phyloP scores from a whole-genome alignment of 2,797 vertebrate genomes.

The Malacoctenus gilli region DNA sequence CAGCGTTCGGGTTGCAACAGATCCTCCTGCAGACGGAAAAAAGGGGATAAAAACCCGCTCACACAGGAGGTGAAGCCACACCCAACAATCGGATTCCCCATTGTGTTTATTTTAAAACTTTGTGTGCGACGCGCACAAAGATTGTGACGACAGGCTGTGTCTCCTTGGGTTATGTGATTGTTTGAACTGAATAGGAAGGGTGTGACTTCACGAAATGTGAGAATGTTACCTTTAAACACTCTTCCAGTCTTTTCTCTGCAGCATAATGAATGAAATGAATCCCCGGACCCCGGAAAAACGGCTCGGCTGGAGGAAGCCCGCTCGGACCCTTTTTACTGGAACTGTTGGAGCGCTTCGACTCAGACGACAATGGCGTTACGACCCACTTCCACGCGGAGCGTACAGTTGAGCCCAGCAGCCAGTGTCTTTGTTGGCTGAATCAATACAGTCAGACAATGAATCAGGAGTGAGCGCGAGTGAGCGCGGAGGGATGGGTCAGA shows the following conservation, averaged over 20 bases:
- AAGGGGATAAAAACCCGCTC: conserved; percentile 11
- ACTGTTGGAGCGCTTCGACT: conserved; percentile 5
- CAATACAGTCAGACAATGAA: conserved; percentile 22
- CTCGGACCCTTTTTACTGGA: no score
- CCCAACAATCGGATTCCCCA: neutral
- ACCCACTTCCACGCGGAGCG: conserved; percentile 22
- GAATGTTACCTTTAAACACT: conserved; percentile 33
- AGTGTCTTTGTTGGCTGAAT: conserved; percentile 9
- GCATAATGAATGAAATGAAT: conserved; percentile 33
- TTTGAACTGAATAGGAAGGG: conserved; percentile 39
- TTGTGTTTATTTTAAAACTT: conserved; percentile 18
- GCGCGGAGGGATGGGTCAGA: conserved; percentile 4
- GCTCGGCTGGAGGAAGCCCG: no score
- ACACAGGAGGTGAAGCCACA: conserved; percentile 16
- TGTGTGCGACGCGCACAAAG: neutral
- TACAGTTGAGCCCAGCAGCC: conserved; percentile 4
- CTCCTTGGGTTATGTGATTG: conserved; percentile 13
- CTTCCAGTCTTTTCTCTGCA: conserved; percentile 24
- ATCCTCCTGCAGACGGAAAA: neutral
- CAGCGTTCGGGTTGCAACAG: conserved; percentile 1
- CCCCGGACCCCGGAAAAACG: no score
- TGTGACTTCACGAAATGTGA: conserved; percentile 48
- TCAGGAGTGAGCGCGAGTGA: neutral
- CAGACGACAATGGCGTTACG: conserved; percentile 25
- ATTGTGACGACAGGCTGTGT: conserved; percentile 23